These are phyloP conservation scores for Siniperca scherzeri DNA, from an alignment of 2,797 vertebrate species.

Conservation along the genomic window DNA sequence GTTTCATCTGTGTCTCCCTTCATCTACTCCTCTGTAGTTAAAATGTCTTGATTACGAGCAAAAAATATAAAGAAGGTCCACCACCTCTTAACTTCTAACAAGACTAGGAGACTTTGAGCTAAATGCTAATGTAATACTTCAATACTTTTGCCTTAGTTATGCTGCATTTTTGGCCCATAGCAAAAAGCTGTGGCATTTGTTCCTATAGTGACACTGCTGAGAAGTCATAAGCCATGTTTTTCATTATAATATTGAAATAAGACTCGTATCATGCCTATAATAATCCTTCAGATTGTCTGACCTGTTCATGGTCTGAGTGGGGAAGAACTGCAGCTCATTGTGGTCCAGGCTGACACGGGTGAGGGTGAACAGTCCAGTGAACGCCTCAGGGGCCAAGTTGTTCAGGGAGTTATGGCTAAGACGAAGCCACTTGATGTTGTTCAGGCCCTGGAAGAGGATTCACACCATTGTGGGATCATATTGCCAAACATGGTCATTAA, in stretches of 20 bases:
- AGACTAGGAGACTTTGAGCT: not conserved
- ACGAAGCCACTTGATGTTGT: slow-evolving; percentile 88
- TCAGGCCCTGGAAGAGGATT: slow-evolving; percentile 84
- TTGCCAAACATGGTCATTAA: not conserved
- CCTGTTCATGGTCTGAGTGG: slow-evolving; percentile 88
- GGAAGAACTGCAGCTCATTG: slow-evolving; percentile 94
- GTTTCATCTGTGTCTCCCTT: not conserved
- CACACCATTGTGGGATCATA: not conserved
- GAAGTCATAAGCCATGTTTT: not conserved
- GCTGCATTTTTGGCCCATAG: not conserved
- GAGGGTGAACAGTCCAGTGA: slow-evolving; percentile 88
- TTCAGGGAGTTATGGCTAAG: slow-evolving; percentile 92
- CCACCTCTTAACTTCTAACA: not conserved
- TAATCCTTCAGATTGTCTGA: slow-evolving; percentile 26
- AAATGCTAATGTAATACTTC: not conserved
- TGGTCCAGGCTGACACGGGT: slow-evolving; percentile 90
- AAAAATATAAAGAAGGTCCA: not conserved
- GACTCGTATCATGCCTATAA: not conserved
- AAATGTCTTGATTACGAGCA: not conserved
- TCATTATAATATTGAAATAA: not conserved
- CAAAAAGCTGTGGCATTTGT: not conserved
- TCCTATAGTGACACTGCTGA: not conserved
- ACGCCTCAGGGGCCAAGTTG: slow-evolving; percentile 90
- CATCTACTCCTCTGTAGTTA: not conserved
- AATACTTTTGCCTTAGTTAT: not conserved